Evolutionary conservation across 2,888 invertebrate species (phyloP).

Genomic region (Hedya salicella): DNA sequence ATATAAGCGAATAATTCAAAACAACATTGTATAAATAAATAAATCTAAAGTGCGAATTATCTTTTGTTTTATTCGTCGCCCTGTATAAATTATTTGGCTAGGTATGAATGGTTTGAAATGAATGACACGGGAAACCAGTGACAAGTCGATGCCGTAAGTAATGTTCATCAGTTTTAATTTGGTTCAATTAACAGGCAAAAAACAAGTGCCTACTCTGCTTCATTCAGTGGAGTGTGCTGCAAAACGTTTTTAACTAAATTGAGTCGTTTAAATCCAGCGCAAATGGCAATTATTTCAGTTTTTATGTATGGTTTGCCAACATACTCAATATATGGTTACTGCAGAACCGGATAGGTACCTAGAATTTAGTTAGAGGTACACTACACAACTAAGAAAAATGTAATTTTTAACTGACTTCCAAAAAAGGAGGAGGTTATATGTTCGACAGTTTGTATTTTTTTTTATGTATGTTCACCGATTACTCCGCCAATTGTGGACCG

Average conservation of each 20-base stretch:
- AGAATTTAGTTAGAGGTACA: no score
- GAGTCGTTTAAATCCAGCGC: neutral
- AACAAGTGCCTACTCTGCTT: constrained; percentile 8
- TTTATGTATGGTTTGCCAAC: neutral
- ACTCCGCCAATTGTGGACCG: no score
- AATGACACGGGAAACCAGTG: constrained; percentile 18
- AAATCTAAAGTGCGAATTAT: constrained; percentile 59
- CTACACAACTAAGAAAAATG: no score
- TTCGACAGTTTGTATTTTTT: no score
- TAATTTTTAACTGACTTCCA: no score
- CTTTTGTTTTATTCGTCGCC: constrained; percentile 1
- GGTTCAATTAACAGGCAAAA: constrained; percentile 28
- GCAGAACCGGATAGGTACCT: no score
- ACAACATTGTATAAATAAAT: constrained; percentile 77
- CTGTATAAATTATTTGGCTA: no score
- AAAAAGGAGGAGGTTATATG: no score
- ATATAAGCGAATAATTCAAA: constrained; percentile 72
- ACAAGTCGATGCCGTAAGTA: constrained; percentile 33
- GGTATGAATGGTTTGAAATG: neutral
- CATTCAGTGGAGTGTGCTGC: neutral
- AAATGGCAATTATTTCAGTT: no score
- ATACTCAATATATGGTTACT: no score
- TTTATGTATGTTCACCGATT: no score
- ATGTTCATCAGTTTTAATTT: constrained; percentile 36
- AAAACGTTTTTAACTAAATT: neutral